These are phyloP conservation scores for Thymelicus acteon DNA, from an alignment of 2,888 invertebrate species.

Conservation along the genomic window DNA sequence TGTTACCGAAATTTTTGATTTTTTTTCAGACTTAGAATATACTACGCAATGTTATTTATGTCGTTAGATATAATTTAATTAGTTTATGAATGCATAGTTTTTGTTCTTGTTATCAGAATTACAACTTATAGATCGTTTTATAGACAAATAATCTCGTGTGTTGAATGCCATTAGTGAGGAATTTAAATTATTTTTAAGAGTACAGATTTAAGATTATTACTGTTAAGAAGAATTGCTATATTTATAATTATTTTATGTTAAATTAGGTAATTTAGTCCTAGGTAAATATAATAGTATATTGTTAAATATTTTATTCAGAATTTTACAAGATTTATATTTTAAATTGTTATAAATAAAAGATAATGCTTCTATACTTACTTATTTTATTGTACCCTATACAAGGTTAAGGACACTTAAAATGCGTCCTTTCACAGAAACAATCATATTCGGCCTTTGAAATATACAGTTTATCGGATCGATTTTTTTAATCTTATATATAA, in stretches of 20 bases:
- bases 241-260: constrained; percentile 41
- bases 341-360: constrained; percentile 78
- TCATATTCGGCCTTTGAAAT: no score
- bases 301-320: constrained; percentile 80
- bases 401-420: no score
- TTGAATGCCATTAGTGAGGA: constrained; percentile 74
- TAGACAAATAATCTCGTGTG: constrained; percentile 51
- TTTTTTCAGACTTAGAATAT: constrained; percentile 35
- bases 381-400: constrained; percentile 10
- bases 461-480: no score
- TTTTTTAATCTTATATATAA: no score
- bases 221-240: constrained; percentile 36
- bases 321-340: constrained; percentile 82
- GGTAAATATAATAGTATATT: constrained; percentile 50
- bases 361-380: constrained; percentile 62
- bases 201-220: constrained; percentile 41
- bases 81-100: constrained; percentile 38
- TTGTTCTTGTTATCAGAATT: constrained; percentile 48
- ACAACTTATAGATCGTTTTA: constrained; percentile 13
- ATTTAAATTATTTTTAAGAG: constrained; percentile 43
- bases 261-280: constrained; percentile 40
- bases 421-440: no score
- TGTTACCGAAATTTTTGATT: constrained; percentile 52
- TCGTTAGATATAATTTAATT: constrained; percentile 40
- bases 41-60: constrained; percentile 40